Percentiles rank a stretch among this genome's conserved stretches.
Evolutionary conservation across 2,888 invertebrate genomes (phyloP).

Genomic region (Melanargia galathea): DNA sequence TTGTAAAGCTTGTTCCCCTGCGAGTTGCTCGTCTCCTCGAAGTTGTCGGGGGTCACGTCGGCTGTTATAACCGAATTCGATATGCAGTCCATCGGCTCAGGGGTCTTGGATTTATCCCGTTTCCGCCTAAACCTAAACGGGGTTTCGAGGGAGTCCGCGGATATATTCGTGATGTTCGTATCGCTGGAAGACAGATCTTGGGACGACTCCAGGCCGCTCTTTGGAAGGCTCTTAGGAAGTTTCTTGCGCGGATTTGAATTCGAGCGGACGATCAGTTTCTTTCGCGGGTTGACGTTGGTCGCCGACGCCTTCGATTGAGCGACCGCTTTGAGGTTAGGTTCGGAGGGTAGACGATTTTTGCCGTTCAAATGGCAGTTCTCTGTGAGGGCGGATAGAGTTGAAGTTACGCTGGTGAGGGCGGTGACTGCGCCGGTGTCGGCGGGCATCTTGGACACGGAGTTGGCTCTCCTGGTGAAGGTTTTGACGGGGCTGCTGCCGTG

Average conservation of each 20-base stretch:
- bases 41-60: constrained; percentile 73
- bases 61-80: constrained; percentile 69
- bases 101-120: constrained; percentile 72
- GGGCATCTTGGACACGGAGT: constrained; percentile 53
- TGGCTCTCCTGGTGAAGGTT: constrained; percentile 66
- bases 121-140: constrained; percentile 74
- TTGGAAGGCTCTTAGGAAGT: constrained; percentile 63
- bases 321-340: constrained; percentile 64
- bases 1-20: constrained; percentile 78
- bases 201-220: constrained; percentile 60
- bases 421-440: constrained; percentile 58
- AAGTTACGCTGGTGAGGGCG: constrained; percentile 64
- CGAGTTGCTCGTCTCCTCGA: constrained; percentile 72
- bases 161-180: constrained; percentile 76
- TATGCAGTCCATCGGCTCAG: constrained; percentile 76
- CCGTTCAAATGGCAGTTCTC: constrained; percentile 77
- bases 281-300: constrained; percentile 57
- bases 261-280: constrained; percentile 72
- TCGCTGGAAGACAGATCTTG: constrained; percentile 78
- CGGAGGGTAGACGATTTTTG: constrained; percentile 69
- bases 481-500: constrained; percentile 69
- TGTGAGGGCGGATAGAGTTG: constrained; percentile 70
- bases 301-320: constrained; percentile 53
- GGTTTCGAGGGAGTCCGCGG: constrained; percentile 72
- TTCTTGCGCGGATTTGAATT: constrained; percentile 73